Percentiles rank a stretch among this genome's conserved stretches.
Conservation (phyloP, 92 coral and sea anemone genomes). For the Ricordea florida region DNA sequence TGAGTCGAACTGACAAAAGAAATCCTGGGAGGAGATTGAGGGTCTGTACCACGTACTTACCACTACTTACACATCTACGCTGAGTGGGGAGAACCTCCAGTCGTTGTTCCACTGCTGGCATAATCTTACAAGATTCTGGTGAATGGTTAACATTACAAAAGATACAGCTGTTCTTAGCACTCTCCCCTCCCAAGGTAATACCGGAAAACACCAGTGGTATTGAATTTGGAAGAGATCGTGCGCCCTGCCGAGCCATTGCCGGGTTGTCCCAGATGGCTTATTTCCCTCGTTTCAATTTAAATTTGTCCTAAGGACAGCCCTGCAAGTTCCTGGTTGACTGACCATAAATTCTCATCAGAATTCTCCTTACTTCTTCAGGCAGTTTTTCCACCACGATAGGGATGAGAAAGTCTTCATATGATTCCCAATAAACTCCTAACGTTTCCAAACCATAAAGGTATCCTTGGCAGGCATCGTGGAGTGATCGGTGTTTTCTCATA, state of each 20-base stretch:
- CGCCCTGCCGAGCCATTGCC: background rate
- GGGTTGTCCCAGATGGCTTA: background rate
- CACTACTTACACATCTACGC: background rate
- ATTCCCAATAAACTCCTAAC: constrained; percentile 42
- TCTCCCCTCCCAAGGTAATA: background rate
- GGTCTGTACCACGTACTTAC: too few species aligned
- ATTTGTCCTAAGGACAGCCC: background rate
- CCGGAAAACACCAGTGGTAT: background rate
- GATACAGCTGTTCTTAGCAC: background rate
- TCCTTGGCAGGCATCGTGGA: constrained; percentile 58
- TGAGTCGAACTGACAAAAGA: too few species aligned
- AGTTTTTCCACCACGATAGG: constrained; percentile 54
- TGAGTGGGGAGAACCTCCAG: background rate
- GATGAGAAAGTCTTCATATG: constrained; percentile 44
- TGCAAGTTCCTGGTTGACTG: background rate
- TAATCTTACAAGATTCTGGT: background rate
- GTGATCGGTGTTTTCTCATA: constrained; percentile 20
- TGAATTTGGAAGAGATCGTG: background rate
- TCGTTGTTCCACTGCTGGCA: background rate
- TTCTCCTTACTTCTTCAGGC: constrained; percentile 9
- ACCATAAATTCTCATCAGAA: background rate
- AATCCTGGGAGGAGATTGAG: too few species aligned
- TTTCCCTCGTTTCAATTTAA: background rate
- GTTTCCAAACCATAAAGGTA: constrained; percentile 59
- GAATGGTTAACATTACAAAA: background rate